phyloP scores from a whole-genome alignment of 2,113 vertebrate genomes.

The Motacilla tschutschensis region DNA sequence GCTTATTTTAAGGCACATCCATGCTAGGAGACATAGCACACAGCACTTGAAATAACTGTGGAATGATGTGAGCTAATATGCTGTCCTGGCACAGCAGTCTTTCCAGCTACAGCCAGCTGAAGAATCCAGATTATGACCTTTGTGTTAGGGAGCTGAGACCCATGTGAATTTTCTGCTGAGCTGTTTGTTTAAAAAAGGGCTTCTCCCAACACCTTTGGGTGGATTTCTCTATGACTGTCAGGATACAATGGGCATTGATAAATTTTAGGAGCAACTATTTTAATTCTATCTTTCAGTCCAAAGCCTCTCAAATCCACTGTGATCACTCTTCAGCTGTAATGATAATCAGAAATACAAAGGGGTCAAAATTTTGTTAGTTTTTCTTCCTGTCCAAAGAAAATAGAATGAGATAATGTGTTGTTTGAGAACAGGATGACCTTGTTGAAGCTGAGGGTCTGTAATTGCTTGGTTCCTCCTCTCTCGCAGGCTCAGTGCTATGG shows the following conservation, averaged over 20 bases:
- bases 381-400: not conserved
- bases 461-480: not conserved
- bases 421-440: not conserved
- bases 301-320: not conserved
- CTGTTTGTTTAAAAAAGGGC: not conserved
- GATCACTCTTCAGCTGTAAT: not conserved
- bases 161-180: not conserved
- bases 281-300: not conserved
- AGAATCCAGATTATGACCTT: constrained; percentile 10
- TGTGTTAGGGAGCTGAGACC: not conserved
- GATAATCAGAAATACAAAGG: not conserved
- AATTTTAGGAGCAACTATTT: not conserved
- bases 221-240: not conserved
- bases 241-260: not conserved
- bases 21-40: not conserved
- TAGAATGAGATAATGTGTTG: not conserved
- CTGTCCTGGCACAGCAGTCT: not conserved
- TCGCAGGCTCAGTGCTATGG: not conserved
- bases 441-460: not conserved
- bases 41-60: constrained; percentile 26
- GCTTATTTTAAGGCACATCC: constrained; percentile 12
- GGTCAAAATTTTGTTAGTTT: not conserved
- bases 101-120: not conserved
- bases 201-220: not conserved
- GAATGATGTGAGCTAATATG: not conserved